A percentile compares a stretch with the other conserved stretches of the same genome.
Conservation (phyloP, 2,113 vertebrate genomes). For the Dissostichus mawsoni region DNA sequence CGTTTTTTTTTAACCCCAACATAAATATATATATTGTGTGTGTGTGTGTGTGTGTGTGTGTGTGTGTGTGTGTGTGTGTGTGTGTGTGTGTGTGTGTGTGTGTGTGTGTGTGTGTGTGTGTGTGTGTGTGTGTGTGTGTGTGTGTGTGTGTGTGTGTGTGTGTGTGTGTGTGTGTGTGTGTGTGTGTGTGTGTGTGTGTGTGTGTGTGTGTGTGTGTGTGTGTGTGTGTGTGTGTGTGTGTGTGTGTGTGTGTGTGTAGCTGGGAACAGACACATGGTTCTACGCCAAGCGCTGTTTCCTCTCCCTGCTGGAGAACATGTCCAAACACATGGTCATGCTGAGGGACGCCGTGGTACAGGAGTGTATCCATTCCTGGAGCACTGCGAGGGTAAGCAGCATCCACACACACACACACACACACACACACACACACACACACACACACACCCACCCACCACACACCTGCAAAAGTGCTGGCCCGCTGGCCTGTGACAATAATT, state of each 20-base stretch:
- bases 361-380: conserved; percentile 95
- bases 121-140: neutral
- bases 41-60: conserved; percentile 34
- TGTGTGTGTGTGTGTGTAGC: conserved; percentile 61
- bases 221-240: neutral
- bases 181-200: too few relatives aligned
- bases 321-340: conserved; percentile 93
- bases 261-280: conserved; percentile 97
- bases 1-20: too few relatives aligned
- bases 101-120: conserved; percentile 29
- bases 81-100: conserved; percentile 24
- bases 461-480: neutral
- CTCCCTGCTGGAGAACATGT: conserved; percentile 96
- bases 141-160: too few relatives aligned
- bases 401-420: conserved; percentile 29
- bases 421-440: conserved; percentile 29
- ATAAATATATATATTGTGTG: too few relatives aligned
- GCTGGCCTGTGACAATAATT: neutral
- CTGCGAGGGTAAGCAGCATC: conserved; percentile 88
- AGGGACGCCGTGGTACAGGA: conserved; percentile 89
- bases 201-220: too few relatives aligned
- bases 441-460: conserved; percentile 19
- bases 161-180: too few relatives aligned
- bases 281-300: conserved; percentile 97
- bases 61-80: conserved; percentile 29